Conservation (phyloP, 2,113 vertebrate species). For the Garra rufa region DNA sequence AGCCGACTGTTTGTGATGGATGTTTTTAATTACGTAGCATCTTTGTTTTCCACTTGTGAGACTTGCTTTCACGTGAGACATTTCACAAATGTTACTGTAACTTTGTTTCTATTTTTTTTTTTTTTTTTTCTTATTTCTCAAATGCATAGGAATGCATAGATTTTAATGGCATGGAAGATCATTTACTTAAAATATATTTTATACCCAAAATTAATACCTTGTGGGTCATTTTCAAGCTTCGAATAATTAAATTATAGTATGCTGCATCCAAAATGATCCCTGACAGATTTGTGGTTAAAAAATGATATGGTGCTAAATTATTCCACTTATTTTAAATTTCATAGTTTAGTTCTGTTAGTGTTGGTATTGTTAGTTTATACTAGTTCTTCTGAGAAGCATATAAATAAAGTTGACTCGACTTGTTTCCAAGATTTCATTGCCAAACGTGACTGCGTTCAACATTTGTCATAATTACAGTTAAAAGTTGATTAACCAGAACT, state of each 20-base stretch:
- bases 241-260: not conserved
- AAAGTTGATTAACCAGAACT: not conserved
- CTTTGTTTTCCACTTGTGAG: not conserved
- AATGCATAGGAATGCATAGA: not conserved
- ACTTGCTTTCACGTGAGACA: not conserved
- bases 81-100: too few species aligned
- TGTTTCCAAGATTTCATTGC: not conserved
- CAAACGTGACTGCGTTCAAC: not conserved
- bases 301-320: not conserved
- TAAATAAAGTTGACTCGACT: not conserved
- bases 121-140: not conserved
- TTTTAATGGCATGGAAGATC: not conserved
- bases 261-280: not conserved
- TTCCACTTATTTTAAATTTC: not conserved
- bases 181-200: too few species aligned
- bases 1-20: conserved; percentile 24
- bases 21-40: not conserved
- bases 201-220: not conserved
- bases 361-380: not conserved
- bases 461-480: not conserved
- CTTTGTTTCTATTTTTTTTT: not conserved
- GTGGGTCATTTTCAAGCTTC: not conserved
- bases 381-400: not conserved
- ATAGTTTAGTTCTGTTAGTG: not conserved
- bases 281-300: not conserved